Evolutionary conservation across 2,113 vertebrate species (phyloP).

Genomic region (Nicator chloris): DNA sequence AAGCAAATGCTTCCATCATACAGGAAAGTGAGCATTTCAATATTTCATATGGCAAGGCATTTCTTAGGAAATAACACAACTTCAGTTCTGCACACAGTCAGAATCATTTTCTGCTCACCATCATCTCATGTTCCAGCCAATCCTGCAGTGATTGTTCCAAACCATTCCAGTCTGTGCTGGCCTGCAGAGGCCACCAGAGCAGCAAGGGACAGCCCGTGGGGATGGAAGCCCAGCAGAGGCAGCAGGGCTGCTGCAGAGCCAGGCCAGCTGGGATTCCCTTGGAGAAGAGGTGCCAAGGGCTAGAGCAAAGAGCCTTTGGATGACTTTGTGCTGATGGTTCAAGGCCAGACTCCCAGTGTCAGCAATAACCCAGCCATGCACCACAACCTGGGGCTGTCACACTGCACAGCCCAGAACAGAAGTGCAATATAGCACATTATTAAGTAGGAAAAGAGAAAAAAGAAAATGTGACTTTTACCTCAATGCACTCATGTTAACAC

Average conservation of each 20-base stretch:
- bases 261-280: not conserved
- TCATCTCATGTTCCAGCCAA: not conserved
- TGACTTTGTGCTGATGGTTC: not conserved
- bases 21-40: not conserved
- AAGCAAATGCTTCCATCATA: not conserved
- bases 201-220: not conserved
- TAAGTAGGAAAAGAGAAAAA: not conserved
- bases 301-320: not conserved
- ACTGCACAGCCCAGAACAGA: not conserved
- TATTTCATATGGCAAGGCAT: not conserved
- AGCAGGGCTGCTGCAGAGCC: not conserved
- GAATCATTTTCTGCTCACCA: not conserved
- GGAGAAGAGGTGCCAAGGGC: not conserved
- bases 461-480: not conserved
- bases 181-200: constrained; percentile 17
- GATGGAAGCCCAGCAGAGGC: not conserved
- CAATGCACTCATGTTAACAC: not conserved
- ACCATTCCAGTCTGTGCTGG: not conserved
- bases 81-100: not conserved
- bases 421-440: not conserved
- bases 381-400: not conserved
- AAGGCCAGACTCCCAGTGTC: not conserved
- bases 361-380: not conserved
- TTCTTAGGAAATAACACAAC: not conserved
- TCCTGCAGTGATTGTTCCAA: not conserved